Base-by-base conservation (phyloP, 2,797 vertebrate species). In the Leptoclinus maculatus region DNA sequence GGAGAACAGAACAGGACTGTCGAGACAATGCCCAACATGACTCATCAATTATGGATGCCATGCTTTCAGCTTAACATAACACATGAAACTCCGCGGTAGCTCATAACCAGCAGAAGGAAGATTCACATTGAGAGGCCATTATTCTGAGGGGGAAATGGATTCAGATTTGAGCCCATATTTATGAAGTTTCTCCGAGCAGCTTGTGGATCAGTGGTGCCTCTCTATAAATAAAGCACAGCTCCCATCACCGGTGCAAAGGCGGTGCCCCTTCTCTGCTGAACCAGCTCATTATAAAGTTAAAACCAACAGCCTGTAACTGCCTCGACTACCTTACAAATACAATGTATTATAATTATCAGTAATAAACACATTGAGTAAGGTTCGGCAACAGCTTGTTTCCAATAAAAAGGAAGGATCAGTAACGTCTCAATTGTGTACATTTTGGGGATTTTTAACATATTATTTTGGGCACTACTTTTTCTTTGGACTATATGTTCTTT, bases 151-250 rank as follows among this genome's bases (percentile, higher is more conserved):
- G 49, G 54, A 43, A 65, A 72, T 14, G 5, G 43, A 25, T 76
- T 81, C 60, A 53, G 23, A 79, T 76, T 69, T 71, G 51, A 77
- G 74, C 5, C 29, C 16, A 9, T 38, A 57, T 80, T 74, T 47
- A 78, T 76, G 2, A 11, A 21, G 64, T 65, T 80, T 68, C 65
- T 66, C 45, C 21, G 63, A 82, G 71, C 69, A 71, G 41, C 49
- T 69, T 70, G 56, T 57, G 53, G 64, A 68, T 80, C 82, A 66
- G 34, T 59, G 58, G 53, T n/a, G 29, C 29, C 54, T 78, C 70
- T 79, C 57, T 83, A 63, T 77, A 79, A 74, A 83, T 78, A 53
- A 78, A 83, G 45, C 60, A 47, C 23, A 64, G 65, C 67, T 78
- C 32, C 0, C n/a, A 41, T 71, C 53, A n/a, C 27, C 32, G 16